Evolutionary conservation across 2,113 vertebrate species (phyloP).

Genomic region (Brachionichthys hirsutus): DNA sequence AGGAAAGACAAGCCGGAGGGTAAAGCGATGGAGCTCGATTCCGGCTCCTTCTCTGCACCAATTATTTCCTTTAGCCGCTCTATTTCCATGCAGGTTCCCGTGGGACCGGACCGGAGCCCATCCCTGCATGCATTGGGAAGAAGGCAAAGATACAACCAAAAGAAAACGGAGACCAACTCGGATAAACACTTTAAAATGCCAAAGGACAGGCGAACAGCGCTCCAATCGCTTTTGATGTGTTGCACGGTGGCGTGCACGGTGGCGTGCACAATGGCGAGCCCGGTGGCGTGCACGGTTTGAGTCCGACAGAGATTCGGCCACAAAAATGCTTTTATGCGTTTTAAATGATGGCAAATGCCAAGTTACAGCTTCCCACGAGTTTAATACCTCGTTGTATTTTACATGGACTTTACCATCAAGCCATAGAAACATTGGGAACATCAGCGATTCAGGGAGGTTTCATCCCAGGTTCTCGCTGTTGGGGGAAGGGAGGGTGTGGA

Average conservation of each 20-base stretch:
- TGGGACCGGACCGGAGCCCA: constrained; percentile 2
- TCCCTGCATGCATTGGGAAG: constrained; percentile 20
- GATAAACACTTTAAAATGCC: constrained; percentile 1
- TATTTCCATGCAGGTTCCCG: constrained; percentile 19
- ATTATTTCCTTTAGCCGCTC: constrained; percentile 16
- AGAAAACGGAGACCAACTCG: constrained; percentile 2
- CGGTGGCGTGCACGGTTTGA: too few species aligned
- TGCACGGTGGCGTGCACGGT: too few species aligned
- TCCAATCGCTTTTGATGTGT: too few species aligned
- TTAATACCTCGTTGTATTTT: background rate
- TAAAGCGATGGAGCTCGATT: constrained; percentile 31
- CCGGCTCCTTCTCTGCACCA: constrained; percentile 30
- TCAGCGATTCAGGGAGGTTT: background rate
- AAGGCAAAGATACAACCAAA: constrained; percentile 8
- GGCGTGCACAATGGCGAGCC: too few species aligned
- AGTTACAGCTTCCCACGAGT: background rate
- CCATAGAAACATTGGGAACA: background rate
- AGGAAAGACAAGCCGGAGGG: constrained; percentile 39
- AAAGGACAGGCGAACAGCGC: too few species aligned
- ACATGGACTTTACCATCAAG: background rate
- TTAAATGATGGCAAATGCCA: background rate
- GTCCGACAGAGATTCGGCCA: too few species aligned
- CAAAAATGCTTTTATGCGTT: too few species aligned
- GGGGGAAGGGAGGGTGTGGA: constrained; percentile 46
- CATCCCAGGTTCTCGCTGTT: constrained; percentile 28